Conservation (phyloP, 2,113 vertebrate species). For the Siniperca chuatsi region DNA sequence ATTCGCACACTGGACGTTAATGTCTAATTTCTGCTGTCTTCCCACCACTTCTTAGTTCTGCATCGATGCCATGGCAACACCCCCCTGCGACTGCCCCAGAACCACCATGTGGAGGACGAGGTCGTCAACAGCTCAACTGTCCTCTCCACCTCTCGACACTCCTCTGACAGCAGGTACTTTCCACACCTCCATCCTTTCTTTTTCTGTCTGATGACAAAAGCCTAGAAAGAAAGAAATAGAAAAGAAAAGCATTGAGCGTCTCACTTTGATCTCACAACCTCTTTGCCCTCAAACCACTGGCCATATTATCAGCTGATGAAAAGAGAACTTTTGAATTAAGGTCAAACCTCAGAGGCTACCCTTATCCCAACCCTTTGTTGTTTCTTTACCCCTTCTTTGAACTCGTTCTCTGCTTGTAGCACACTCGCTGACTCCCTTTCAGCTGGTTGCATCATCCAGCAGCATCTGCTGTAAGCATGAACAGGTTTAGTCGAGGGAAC, state of each 20-base stretch:
- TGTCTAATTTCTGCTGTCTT: background rate
- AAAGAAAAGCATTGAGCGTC: background rate
- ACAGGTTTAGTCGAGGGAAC: background rate
- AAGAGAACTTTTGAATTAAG: constrained; percentile 18
- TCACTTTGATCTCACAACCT: constrained; percentile 30
- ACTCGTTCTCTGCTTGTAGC: background rate
- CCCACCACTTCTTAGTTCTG: constrained; percentile 66
- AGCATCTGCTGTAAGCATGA: constrained; percentile 18
- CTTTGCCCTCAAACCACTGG: background rate
- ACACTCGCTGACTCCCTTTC: constrained; percentile 31
- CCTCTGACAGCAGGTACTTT: constrained; percentile 78
- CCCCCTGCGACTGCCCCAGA: constrained; percentile 80
- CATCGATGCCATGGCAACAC: constrained; percentile 78
- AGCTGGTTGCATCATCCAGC: constrained; percentile 68
- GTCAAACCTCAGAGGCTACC: background rate
- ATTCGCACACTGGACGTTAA: background rate
- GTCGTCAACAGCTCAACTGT: constrained; percentile 78
- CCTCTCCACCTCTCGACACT: constrained; percentile 74
- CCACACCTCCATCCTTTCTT: background rate
- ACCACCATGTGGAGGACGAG: constrained; percentile 85
- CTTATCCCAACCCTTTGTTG: background rate
- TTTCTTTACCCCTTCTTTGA: constrained; percentile 41
- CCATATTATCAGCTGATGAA: constrained; percentile 5
- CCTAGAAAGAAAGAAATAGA: background rate
- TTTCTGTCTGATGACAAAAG: constrained; percentile 1